Percentiles rank a stretch among this genome's conserved stretches.
Conservation (phyloP, 2,888 invertebrate species). For the Andrena chrysosceles region DNA sequence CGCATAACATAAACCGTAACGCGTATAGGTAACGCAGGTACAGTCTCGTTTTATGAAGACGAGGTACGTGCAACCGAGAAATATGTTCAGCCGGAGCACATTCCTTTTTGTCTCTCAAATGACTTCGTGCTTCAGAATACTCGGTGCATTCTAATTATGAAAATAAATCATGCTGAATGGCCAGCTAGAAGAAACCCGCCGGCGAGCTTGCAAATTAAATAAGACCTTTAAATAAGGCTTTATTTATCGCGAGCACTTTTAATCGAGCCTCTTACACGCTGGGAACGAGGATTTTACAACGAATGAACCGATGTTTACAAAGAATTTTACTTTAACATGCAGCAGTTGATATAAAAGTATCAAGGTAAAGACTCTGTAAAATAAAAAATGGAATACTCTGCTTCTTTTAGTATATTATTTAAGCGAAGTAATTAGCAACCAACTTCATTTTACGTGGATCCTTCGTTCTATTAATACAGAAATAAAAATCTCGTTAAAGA, state of each 20-base stretch:
- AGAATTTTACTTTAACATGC: background rate
- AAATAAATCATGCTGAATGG: slow-evolving; percentile 39
- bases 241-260: slow-evolving; percentile 23
- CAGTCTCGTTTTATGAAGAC: slow-evolving; percentile 4
- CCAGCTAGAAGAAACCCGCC: slow-evolving; percentile 13
- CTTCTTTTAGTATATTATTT: background rate
- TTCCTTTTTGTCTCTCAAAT: slow-evolving; percentile 29
- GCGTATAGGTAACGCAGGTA: background rate
- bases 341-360: background rate
- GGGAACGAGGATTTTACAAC: background rate
- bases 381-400: too few relatives aligned
- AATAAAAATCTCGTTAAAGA: background rate
- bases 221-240: slow-evolving; percentile 5
- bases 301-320: background rate
- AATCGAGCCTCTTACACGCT: background rate
- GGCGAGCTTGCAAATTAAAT: slow-evolving; percentile 43
- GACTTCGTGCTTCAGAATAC: slow-evolving; percentile 9
- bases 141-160: slow-evolving; percentile 44
- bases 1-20: slow-evolving; percentile 1
- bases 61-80: slow-evolving; percentile 19
- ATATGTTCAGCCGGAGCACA: background rate
- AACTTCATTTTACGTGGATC: background rate
- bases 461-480: background rate
- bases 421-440: background rate
- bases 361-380: too few relatives aligned